A percentile compares a stretch with the other conserved stretches of the same genome.
Evolutionary conservation across 2,113 vertebrate genomes (phyloP).

Genomic region (Dicerorhinus sumatrensis): DNA sequence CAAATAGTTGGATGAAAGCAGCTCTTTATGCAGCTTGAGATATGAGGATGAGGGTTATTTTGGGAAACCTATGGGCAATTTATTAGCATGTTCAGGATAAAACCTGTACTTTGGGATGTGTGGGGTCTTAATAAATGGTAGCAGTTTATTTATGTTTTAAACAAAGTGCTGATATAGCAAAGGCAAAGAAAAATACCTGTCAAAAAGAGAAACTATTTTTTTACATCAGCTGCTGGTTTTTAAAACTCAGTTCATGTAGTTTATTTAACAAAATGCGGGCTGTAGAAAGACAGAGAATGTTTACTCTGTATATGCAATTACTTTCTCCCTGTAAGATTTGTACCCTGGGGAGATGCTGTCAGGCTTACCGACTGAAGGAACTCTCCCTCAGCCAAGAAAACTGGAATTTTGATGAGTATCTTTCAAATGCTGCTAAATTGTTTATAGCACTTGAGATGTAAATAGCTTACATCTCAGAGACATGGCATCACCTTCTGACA

Average conservation of each 20-base stretch:
- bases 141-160: constrained; percentile 2
- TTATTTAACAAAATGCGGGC: constrained; percentile 55
- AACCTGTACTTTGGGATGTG: not conserved
- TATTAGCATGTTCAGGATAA: not conserved
- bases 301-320: constrained; percentile 60
- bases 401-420: not conserved
- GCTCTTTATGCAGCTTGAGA: constrained; percentile 35
- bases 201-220: not conserved
- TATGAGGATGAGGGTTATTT: not conserved
- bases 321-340: constrained; percentile 10
- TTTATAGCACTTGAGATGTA: not conserved
- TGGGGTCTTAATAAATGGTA: not conserved
- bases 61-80: not conserved
- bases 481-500: not conserved
- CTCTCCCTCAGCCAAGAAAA: constrained; percentile 28
- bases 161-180: constrained; percentile 16
- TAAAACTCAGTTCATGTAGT: constrained; percentile 50
- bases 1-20: not conserved
- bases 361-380: constrained; percentile 27
- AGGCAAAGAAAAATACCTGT: not conserved
- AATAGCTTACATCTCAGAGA: constrained; percentile 12
- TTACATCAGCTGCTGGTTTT: not conserved
- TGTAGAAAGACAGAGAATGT: constrained; percentile 37
- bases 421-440: constrained; percentile 31
- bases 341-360: not conserved